These are phyloP conservation scores for Drosophila subobscura DNA, from an alignment of 1,140 invertebrate genomes.

Conservation along the genomic window DNA sequence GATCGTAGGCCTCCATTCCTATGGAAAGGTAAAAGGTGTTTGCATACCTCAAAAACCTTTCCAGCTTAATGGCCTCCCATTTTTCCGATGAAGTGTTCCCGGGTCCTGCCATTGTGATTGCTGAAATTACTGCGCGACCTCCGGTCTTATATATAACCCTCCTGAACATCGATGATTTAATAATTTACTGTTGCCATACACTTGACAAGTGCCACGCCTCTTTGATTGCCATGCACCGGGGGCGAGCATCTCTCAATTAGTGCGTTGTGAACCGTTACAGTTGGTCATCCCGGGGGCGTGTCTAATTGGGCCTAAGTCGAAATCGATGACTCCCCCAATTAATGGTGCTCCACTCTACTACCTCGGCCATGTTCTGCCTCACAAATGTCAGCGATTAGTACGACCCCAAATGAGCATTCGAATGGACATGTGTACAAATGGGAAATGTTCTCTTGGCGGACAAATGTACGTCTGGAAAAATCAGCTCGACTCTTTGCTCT, in stretches of 20 bases:
- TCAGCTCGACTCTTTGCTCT: neutral
- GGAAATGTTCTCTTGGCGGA: neutral
- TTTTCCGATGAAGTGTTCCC: neutral
- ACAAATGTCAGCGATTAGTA: slow-evolving; percentile 50
- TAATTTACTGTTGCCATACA: slow-evolving; percentile 60
- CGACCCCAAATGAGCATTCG: slow-evolving; percentile 7
- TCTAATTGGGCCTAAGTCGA: slow-evolving; percentile 63
- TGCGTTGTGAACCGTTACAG: slow-evolving; percentile 61
- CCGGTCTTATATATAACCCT: neutral
- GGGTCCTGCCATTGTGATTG: slow-evolving; percentile 9
- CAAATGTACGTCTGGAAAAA: neutral
- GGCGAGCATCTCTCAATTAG: slow-evolving; percentile 70
- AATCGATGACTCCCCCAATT: slow-evolving; percentile 67
- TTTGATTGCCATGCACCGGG: slow-evolving; percentile 53
- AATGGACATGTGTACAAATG: slow-evolving; percentile 8
- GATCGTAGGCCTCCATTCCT: slow-evolving; percentile 66
- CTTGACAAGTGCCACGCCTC: slow-evolving; percentile 52
- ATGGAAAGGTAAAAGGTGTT: slow-evolving; percentile 64
- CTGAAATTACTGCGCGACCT: neutral
- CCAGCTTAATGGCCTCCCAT: slow-evolving; percentile 11
- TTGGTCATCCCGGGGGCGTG: slow-evolving; percentile 55
- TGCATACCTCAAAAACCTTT: slow-evolving; percentile 49
- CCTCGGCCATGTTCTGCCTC: neutral
- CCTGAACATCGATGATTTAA: slow-evolving; percentile 39
- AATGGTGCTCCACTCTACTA: slow-evolving; percentile 2